A percentile compares a stretch with the other conserved stretches of the same genome.
Conservation (phyloP, 2,113 vertebrate species). For the Chamaea fasciata region DNA sequence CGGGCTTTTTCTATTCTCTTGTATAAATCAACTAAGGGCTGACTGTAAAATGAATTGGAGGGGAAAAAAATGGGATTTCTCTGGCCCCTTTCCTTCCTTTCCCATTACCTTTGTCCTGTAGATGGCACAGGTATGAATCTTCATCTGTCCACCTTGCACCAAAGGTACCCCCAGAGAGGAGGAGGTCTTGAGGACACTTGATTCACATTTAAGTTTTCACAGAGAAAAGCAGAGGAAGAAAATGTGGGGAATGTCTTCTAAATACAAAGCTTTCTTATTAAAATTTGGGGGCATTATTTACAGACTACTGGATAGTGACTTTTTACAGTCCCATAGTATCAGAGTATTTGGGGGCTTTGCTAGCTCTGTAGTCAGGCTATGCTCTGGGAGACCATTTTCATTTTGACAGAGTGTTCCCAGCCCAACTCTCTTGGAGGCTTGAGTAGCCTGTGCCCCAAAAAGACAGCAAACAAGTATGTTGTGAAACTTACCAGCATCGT, state of each 20-base stretch:
- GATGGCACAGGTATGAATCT: background rate
- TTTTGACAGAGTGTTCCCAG: background rate
- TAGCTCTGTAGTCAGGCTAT: background rate
- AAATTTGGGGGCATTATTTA: background rate
- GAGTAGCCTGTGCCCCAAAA: background rate
- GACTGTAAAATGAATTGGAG: slow-evolving; percentile 4
- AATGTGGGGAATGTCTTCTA: background rate
- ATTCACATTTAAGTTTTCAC: background rate
- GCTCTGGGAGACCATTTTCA: background rate
- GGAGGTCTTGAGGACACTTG: background rate
- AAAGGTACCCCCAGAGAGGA: background rate
- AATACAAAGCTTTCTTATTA: background rate
- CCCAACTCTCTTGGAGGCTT: background rate
- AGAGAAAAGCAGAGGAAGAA: background rate
- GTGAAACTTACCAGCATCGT: background rate
- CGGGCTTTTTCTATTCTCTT: slow-evolving; percentile 35
- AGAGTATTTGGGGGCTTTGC: background rate
- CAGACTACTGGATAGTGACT: background rate
- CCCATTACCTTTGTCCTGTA: background rate
- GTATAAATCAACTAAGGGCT: slow-evolving; percentile 27
- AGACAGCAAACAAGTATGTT: background rate
- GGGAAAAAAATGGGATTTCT: background rate
- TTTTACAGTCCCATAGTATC: background rate
- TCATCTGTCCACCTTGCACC: background rate
- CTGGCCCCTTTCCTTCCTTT: background rate